Base-by-base conservation (phyloP, 2,113 vertebrate species). In the Elaphurus davidianus region DNA sequence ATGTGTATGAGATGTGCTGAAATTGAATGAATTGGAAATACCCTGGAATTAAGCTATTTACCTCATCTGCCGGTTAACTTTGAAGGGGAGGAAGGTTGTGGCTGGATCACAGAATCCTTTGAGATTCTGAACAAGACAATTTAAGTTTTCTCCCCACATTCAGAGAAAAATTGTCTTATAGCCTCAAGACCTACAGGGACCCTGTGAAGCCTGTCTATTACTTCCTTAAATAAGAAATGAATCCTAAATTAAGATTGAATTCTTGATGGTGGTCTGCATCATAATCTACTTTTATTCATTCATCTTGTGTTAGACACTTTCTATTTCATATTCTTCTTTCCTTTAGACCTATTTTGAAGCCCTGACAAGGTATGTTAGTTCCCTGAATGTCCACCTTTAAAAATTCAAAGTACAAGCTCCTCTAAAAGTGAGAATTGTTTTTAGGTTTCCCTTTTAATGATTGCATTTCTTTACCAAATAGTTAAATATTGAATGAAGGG, bases 401-500 rank as follows among this genome's bases (percentile, higher is more conserved):
- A 78, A 95, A 71, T 57, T 83, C 30, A 85, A 82, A 90, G n/a
- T 64, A 10, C 11, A 91, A 36, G 8, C 6, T 16, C 40, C 45
- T 11, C 47, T 90, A 55, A 85, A 59, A 94, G 33, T 60, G 9
- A 83, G 7, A 78, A 79, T 50, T 91, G 11, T 89, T 95, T 97
- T 86, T 21, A 40, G 5, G 6, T 92, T 89, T 88, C 81, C 28
- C 55, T 87, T 89, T 94, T 84, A 83, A 76, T 30, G 25, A 45
- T 79, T 91, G 76, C 30, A 79, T 82, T 87, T 57, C 4, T n/a
- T 71, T 91, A 27, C 28, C 0, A 67, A 59, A 83, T 23, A 94
- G 23, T 47, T 96, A 95, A 98, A 90, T 71, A 90, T 45, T 57
- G n/a, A 95, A 78, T 92, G 55, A 71, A 17, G 2, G 33, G 40